phyloP scores from a whole-genome alignment of 2,888 invertebrate species.

The Diarsia mendica region DNA sequence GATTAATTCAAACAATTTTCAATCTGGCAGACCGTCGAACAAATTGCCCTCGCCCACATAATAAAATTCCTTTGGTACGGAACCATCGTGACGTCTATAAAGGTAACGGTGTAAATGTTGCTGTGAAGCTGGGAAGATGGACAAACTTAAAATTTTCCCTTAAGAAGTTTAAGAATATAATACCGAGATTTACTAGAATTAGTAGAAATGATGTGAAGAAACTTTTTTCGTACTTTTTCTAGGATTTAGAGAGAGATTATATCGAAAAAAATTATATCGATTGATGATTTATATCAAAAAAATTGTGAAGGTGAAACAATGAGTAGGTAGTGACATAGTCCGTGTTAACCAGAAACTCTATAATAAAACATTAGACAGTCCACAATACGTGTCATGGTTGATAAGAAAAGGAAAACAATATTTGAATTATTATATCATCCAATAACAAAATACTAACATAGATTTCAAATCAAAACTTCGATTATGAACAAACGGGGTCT shows the following conservation, averaged over 20 bases:
- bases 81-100: constrained; percentile 59
- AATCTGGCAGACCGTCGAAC: constrained; percentile 53
- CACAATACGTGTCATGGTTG: no score
- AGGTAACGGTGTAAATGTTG: constrained; percentile 61
- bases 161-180: no score
- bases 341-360: no score
- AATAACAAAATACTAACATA: not conserved
- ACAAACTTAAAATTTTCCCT: constrained; percentile 10
- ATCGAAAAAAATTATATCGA: no score
- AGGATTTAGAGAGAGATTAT: no score
- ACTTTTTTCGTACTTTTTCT: not conserved
- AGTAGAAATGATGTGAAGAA: not conserved
- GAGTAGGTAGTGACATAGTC: no score
- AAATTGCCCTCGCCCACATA: constrained; percentile 63
- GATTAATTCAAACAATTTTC: constrained; percentile 65
- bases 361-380: no score
- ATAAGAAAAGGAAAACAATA: no score
- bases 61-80: constrained; percentile 55
- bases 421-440: no score
- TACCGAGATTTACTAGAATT: not conserved
- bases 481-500: no score
- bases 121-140: constrained; percentile 2
- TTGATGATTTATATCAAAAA: no score
- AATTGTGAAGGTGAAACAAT: no score
- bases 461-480: not conserved